Conservation (phyloP, 1,140 invertebrate genomes). For the Drosophila subobscura region DNA sequence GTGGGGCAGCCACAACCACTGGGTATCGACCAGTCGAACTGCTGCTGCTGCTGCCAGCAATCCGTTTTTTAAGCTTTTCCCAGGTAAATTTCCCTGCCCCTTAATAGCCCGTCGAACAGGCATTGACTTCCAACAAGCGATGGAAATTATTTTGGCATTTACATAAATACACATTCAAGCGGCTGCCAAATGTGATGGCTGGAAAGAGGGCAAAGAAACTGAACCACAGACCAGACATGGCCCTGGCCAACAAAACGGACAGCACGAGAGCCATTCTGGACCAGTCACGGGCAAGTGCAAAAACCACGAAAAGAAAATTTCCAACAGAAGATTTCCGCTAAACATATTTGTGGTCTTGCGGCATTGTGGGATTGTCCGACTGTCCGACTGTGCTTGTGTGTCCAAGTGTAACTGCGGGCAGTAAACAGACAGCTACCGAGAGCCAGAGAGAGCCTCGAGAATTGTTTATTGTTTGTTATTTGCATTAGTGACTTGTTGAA, state of each 20-base stretch:
- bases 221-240: background rate
- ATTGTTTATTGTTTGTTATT: conserved; percentile 52
- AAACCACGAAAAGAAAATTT: too few species aligned
- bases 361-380: background rate
- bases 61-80: conserved; percentile 17
- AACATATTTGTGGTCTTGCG: too few species aligned
- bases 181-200: conserved; percentile 1
- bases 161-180: conserved; percentile 58
- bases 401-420: background rate
- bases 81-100: conserved; percentile 21
- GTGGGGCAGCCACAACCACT: too few species aligned
- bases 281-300: too few species aligned
- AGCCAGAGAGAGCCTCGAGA: conserved; percentile 15
- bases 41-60: background rate
- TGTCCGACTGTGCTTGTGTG: conserved; percentile 4
- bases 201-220: too few species aligned
- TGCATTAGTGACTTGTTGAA: conserved; percentile 38
- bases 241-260: background rate
- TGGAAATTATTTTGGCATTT: conserved; percentile 45
- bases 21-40: background rate
- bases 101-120: too few species aligned
- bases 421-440: conserved; percentile 32
- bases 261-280: too few species aligned
- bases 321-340: too few species aligned
- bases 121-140: conserved; percentile 8